Base-by-base conservation (phyloP, 1,140 invertebrate species). In the Formica exsecta region DNA sequence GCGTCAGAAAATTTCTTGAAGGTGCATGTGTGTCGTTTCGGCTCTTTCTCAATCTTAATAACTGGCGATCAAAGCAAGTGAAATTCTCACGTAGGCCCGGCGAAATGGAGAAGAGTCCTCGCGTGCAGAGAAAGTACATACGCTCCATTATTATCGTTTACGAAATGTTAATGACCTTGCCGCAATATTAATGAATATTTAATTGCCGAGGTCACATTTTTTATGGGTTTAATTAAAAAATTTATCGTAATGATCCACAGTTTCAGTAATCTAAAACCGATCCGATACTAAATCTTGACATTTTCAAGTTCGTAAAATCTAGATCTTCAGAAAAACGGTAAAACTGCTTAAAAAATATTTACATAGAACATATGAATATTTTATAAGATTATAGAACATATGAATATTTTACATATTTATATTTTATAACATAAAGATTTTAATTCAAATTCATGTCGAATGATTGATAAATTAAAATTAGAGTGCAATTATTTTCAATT, bases 111-210 rank as follows among this genome's bases (percentile, higher is more conserved):
- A 92, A 68, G 86, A 87, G 36, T 61, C 83, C 19, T 25, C n/a
- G 32, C 54, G 25, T 44, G 59, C 89, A 86, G 91, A 92, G 91
- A 92, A 92, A 92, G 91, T 92, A 90, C 41, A 76, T 64, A 57
- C 25, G 57, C 62, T 62, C 19, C 13, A 54, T 85, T 85, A 83
- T 71, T 44, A 85, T 70, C 59, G 11, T 59, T 87, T 87, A 71
- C 44, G 61, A 22, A 77, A 86, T 83, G 64, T 77, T 66, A 76
- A 77, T 77, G 57, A 89, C 65, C 88, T 79, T 81, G 74, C 0
- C 38, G 36, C 32, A 79, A 54, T 80, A 54, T 70, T 70, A 13
- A 54, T 54, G 32, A 70, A 29, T 57, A 68, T 66, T 51, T 48
- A 66, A 79, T 41, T 61, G 16, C 4, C 25, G 19, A 59, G 51